These are phyloP conservation scores for Acanthaster planci DNA, from an alignment of 35 echinoderm and acorn worm genomes.

Conservation along the genomic window DNA sequence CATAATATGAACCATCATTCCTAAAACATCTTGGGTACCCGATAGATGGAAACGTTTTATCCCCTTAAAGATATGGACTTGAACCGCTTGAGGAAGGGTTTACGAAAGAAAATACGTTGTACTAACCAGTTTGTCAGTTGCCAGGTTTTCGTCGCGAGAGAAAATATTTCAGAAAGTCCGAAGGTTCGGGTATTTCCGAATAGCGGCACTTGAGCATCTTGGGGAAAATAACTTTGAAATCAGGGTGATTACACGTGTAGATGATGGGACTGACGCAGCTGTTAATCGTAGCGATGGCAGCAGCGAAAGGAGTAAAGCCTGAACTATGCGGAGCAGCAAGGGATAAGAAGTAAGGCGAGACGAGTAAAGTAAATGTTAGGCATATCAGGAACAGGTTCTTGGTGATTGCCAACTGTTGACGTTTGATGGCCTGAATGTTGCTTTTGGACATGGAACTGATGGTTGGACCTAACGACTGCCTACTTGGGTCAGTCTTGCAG, in stretches of 20 bases:
- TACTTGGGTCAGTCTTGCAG: no score
- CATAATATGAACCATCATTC: no score
- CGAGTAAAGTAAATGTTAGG: conserved; percentile 33
- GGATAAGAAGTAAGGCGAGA: conserved; percentile 44
- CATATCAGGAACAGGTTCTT: conserved; percentile 62
- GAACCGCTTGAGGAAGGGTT: no score
- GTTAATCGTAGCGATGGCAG: conserved; percentile 35
- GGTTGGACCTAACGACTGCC: no score
- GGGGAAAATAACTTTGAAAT: conserved; percentile 59
- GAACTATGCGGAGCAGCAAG: conserved; percentile 34
- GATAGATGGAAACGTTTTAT: no score
- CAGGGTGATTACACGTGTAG: conserved; percentile 54
- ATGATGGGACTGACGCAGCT: conserved; percentile 58
- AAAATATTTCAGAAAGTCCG: background rate
- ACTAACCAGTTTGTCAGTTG: no score
- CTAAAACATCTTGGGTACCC: no score
- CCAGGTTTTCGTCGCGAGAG: no score
- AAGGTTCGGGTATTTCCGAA: conserved; percentile 49
- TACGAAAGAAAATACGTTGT: no score
- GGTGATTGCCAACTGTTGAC: conserved; percentile 49
- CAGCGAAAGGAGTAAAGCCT: conserved; percentile 35
- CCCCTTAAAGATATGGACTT: no score
- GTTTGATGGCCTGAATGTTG: conserved; percentile 11
- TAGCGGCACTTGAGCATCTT: conserved; percentile 39
- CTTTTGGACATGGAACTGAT: background rate